These are phyloP conservation scores for Stegana nigrithorax DNA, from an alignment of 2,888 invertebrate genomes.

Conservation along the genomic window DNA sequence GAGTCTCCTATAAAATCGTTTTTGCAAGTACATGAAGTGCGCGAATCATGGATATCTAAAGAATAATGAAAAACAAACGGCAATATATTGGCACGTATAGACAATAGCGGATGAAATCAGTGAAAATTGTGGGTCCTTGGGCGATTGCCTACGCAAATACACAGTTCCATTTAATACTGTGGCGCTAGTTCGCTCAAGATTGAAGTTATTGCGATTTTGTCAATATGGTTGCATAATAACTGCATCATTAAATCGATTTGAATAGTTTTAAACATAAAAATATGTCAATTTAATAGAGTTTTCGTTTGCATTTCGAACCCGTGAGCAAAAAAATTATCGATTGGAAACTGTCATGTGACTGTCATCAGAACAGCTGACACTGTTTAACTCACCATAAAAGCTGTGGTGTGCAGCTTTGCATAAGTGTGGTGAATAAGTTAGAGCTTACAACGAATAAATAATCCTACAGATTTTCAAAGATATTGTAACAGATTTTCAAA, in stretches of 20 bases:
- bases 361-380: conserved; percentile 68
- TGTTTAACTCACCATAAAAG: neutral
- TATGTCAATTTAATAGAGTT: conserved; percentile 14
- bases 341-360: conserved; percentile 69
- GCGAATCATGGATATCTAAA: neutral
- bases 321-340: conserved; percentile 67
- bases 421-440: conserved; percentile 31
- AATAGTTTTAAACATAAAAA: too few species aligned
- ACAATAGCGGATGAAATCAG: too few species aligned
- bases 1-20: neutral
- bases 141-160: neutral
- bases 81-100: too few species aligned
- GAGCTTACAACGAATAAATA: neutral
- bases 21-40: neutral
- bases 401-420: neutral
- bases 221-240: neutral
- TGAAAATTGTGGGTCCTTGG: neutral
- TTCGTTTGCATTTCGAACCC: conserved; percentile 48
- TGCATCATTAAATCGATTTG: too few species aligned
- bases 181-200: neutral
- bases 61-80: too few species aligned
- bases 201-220: neutral
- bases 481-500: neutral
- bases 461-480: neutral
- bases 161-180: neutral